A percentile compares a stretch with the other conserved stretches of the same genome.
phyloP scores from a whole-genome alignment of 2,888 invertebrate species.

The Cheilosia scutellata region DNA sequence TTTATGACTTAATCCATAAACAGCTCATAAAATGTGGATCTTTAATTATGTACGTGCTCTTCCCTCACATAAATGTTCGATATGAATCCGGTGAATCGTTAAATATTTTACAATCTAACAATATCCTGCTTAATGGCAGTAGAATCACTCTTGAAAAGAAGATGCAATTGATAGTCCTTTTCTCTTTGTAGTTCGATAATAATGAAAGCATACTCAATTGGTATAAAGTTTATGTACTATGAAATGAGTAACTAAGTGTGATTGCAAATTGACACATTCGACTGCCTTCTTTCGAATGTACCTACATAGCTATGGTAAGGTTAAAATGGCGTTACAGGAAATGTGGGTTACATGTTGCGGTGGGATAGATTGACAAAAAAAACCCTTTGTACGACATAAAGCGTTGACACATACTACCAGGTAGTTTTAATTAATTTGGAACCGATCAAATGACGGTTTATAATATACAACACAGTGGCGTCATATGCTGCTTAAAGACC shows the following conservation, averaged over 20 bases:
- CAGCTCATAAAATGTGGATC: constrained; percentile 42
- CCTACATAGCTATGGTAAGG: too few relatives aligned
- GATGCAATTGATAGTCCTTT: constrained; percentile 18
- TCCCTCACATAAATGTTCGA: not conserved
- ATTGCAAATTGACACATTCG: not conserved
- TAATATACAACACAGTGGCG: not conserved
- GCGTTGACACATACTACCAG: not conserved
- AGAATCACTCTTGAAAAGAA: constrained; percentile 24
- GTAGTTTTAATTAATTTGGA: not conserved
- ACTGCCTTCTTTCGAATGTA: not conserved
- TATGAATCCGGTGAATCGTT: constrained; percentile 23
- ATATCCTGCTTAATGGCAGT: constrained; percentile 32
- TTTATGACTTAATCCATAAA: constrained; percentile 56
- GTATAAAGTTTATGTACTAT: constrained; percentile 5
- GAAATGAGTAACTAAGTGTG: not conserved
- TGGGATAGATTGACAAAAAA: too few relatives aligned
- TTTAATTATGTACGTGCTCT: constrained; percentile 36
- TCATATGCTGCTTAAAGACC: too few relatives aligned
- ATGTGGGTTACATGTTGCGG: not conserved
- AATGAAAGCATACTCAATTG: not conserved
- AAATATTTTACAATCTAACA: constrained; percentile 52
- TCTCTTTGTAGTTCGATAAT: constrained; percentile 22
- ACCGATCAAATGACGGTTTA: not conserved
- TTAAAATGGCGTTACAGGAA: too few relatives aligned
- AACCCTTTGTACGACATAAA: not conserved